These are phyloP conservation scores for Aspiorhynchus laticeps DNA, from an alignment of 2,113 vertebrate genomes.

Conservation along the genomic window DNA sequence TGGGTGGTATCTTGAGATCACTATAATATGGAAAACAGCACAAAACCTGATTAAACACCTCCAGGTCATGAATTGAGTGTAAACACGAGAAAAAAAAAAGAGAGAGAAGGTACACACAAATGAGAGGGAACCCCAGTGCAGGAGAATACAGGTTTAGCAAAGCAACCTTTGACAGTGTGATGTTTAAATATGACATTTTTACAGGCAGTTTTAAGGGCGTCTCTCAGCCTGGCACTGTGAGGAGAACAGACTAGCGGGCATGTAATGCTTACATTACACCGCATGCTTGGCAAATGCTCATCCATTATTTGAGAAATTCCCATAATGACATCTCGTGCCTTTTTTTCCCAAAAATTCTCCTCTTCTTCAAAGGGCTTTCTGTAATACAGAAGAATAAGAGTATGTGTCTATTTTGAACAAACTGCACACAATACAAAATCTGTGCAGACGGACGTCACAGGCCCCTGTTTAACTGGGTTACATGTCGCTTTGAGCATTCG, in stretches of 20 bases:
- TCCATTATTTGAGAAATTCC: constrained; percentile 50
- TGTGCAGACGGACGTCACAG: neutral
- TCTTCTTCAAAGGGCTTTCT: neutral
- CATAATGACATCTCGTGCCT: constrained; percentile 44
- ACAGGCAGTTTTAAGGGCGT: constrained; percentile 22
- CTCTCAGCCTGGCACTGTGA: constrained; percentile 26
- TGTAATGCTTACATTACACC: constrained; percentile 36
- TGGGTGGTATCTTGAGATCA: constrained; percentile 16
- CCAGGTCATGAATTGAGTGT: constrained; percentile 20
- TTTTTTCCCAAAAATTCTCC: constrained; percentile 42
- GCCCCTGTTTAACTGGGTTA: neutral
- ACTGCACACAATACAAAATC: constrained; percentile 16
- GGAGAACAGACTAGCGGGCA: constrained; percentile 12
- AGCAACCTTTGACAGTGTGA: neutral
- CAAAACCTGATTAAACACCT: constrained; percentile 21
- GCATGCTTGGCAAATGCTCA: constrained; percentile 34
- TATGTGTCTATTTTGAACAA: constrained; percentile 30
- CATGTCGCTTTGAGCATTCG: constrained; percentile 14
- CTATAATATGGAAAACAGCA: constrained; percentile 28
- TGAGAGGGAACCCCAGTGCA: neutral
- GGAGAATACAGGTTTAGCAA: neutral
- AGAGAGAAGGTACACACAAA: neutral
- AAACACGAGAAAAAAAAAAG: neutral
- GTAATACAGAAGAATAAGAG: neutral
- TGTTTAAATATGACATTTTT: constrained; percentile 42